Conservation (phyloP, 2,797 vertebrate species). For the Sebastes itinus region DNA sequence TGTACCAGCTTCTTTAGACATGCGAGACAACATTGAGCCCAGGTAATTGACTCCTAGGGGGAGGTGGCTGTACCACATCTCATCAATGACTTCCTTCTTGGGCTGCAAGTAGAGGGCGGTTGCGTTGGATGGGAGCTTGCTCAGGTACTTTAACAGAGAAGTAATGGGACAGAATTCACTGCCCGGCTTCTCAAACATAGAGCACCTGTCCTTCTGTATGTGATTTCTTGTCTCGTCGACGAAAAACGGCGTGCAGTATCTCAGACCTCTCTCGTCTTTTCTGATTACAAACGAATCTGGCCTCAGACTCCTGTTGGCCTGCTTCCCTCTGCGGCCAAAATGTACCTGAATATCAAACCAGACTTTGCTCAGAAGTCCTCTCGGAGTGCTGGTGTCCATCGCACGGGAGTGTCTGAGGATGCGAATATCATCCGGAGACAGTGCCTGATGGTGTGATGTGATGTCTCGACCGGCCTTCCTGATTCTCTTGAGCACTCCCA, state of each 20-base stretch:
- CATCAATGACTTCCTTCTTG: conserved; percentile 4
- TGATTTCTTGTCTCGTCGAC: background rate
- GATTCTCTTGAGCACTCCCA: conserved; percentile 20
- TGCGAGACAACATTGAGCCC: conserved; percentile 16
- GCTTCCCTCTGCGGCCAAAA: conserved; percentile 28
- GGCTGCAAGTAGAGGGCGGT: conserved; percentile 20
- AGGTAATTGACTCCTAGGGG: conserved; percentile 18
- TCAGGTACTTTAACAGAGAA: conserved; percentile 24
- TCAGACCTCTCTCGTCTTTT: conserved; percentile 3
- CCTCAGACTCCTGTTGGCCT: conserved; percentile 30
- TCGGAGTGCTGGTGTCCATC: conserved; percentile 16
- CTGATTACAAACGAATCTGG: conserved; percentile 23
- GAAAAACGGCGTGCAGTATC: conserved; percentile 7
- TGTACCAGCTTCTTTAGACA: conserved; percentile 24
- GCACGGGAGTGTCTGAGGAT: conserved; percentile 3
- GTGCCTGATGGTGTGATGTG: background rate
- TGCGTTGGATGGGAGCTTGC: conserved; percentile 6
- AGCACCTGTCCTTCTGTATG: background rate
- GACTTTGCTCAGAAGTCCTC: conserved; percentile 28
- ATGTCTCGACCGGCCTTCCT: conserved; percentile 5
- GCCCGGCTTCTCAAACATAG: conserved; percentile 21
- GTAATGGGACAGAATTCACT: conserved; percentile 6
- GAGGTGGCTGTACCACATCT: conserved; percentile 15
- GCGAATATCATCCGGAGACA: conserved; percentile 10
- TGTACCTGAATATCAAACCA: conserved; percentile 38